Evolutionary conservation across 2,797 vertebrate species (phyloP).

Genomic region (Ctenosaura bakeri): DNA sequence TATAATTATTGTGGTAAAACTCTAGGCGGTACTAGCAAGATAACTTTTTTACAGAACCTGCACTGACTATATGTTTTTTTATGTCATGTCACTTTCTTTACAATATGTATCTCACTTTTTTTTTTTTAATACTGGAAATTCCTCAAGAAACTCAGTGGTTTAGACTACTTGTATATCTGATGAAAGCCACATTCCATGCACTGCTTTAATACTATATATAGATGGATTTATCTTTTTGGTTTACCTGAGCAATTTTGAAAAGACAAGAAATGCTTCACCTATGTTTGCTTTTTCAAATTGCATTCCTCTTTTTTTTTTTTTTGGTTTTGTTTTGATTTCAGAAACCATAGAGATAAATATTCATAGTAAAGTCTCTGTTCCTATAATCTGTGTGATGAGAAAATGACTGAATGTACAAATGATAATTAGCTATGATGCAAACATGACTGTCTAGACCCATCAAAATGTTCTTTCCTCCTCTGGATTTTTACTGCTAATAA

Average conservation of each 20-base stretch:
- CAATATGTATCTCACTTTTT: neutral
- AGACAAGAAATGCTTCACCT: slow-evolving; percentile 37
- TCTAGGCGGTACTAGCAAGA: neutral
- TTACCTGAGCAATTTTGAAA: slow-evolving; percentile 14
- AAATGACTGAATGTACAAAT: neutral
- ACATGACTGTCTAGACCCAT: neutral
- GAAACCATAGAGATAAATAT: slow-evolving; percentile 43
- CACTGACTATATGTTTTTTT: neutral
- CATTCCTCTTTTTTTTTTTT: slow-evolving; percentile 20
- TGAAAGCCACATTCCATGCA: neutral
- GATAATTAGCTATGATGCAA: neutral
- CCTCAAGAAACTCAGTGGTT: neutral
- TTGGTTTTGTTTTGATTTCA: slow-evolving; percentile 26
- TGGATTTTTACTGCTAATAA: slow-evolving; percentile 64
- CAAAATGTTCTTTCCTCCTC: slow-evolving; percentile 30
- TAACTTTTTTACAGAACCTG: neutral
- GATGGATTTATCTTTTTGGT: neutral
- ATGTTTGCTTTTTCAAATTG: slow-evolving; percentile 24
- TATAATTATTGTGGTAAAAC: neutral
- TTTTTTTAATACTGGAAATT: slow-evolving; percentile 4
- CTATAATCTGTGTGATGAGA: slow-evolving; percentile 25
- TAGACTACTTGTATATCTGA: slow-evolving; percentile 3
- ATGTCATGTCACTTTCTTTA: neutral
- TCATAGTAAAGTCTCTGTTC: neutral
- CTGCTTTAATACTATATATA: neutral